phyloP scores from a whole-genome alignment of 2,888 invertebrate species.

The Papilio gigon region DNA sequence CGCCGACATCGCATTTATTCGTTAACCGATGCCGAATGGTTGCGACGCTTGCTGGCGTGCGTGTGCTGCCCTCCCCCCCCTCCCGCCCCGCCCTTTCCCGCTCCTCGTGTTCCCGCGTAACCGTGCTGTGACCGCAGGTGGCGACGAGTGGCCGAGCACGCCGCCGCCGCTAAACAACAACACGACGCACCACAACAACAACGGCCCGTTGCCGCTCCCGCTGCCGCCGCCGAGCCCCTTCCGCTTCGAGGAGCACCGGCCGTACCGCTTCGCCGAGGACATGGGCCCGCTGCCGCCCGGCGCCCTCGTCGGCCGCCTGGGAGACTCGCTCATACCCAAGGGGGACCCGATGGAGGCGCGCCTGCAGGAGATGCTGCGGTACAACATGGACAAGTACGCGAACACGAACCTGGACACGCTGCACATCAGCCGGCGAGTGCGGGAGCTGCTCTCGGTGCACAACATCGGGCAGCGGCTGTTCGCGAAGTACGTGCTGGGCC shows the following conservation, averaged over 20 bases:
- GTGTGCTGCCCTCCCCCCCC: slow-evolving; percentile 53
- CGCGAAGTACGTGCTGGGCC: slow-evolving; percentile 98
- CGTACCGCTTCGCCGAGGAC: slow-evolving; percentile 92
- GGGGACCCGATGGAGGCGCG: slow-evolving; percentile 97
- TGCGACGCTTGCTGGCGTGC: slow-evolving; percentile 68
- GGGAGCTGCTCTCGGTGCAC: slow-evolving; percentile 96
- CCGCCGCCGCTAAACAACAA: slow-evolving; percentile 81
- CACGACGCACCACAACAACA: slow-evolving; percentile 82
- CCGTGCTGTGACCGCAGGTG: slow-evolving; percentile 79
- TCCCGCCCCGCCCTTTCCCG: slow-evolving; percentile 84
- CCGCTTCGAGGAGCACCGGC: slow-evolving; percentile 90
- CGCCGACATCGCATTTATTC: slow-evolving; percentile 65
- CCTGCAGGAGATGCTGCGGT: slow-evolving; percentile 95
- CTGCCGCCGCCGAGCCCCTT: slow-evolving; percentile 85
- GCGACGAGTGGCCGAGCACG: slow-evolving; percentile 78
- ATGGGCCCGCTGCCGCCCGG: slow-evolving; percentile 88
- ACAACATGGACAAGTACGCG: slow-evolving; percentile 98
- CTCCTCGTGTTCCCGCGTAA: slow-evolving; percentile 89
- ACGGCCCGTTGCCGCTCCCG: slow-evolving; percentile 75
- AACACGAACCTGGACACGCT: slow-evolving; percentile 97
- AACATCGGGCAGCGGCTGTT: slow-evolving; percentile 99
- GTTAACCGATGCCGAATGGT: slow-evolving; percentile 55
- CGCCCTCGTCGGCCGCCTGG: slow-evolving; percentile 91
- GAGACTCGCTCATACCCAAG: slow-evolving; percentile 95
- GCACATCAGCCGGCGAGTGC: slow-evolving; percentile 94